A percentile compares a stretch with the other conserved stretches of the same genome.
phyloP scores from a whole-genome alignment of 2,888 invertebrate genomes.

The Coecobrya sp. region DNA sequence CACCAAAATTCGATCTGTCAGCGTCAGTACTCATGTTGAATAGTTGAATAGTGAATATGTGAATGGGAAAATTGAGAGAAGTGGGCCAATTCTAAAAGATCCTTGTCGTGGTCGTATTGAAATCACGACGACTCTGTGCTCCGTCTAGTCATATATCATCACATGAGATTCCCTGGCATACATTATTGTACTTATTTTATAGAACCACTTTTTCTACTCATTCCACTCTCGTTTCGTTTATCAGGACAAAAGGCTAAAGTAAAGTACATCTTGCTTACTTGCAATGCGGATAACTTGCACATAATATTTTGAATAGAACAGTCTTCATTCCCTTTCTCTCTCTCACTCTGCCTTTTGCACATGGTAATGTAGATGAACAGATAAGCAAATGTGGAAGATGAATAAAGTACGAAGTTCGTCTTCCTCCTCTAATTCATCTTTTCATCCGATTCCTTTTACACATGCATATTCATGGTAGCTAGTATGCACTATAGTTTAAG shows the following conservation, averaged over 20 bases:
- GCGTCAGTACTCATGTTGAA: conserved; percentile 75
- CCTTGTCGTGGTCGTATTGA: conserved; percentile 44
- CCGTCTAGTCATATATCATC: conserved; percentile 19
- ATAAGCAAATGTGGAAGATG: conserved; percentile 35
- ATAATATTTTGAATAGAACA: conserved; percentile 22
- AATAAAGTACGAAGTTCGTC: conserved; percentile 31
- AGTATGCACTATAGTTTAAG: not conserved
- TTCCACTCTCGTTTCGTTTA: not conserved
- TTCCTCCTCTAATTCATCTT: conserved; percentile 50
- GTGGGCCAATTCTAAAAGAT: conserved; percentile 74
- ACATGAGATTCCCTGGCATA: not conserved
- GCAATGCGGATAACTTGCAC: conserved; percentile 13
- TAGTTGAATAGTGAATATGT: conserved; percentile 75
- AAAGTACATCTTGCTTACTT: not conserved
- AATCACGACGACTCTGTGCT: conserved; percentile 28
- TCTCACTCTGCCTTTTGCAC: not conserved
- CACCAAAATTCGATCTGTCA: conserved; percentile 75
- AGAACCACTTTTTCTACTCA: too few species aligned
- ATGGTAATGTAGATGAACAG: conserved; percentile 5
- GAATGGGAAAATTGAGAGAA: conserved; percentile 77
- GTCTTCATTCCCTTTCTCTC: not conserved
- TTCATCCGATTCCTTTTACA: not conserved
- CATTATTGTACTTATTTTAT: conserved; percentile 21
- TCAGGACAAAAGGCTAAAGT: not conserved
- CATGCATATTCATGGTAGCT: not conserved